phyloP scores from a whole-genome alignment of 2,797 vertebrate genomes.

The Periophthalmus magnuspinnatus region DNA sequence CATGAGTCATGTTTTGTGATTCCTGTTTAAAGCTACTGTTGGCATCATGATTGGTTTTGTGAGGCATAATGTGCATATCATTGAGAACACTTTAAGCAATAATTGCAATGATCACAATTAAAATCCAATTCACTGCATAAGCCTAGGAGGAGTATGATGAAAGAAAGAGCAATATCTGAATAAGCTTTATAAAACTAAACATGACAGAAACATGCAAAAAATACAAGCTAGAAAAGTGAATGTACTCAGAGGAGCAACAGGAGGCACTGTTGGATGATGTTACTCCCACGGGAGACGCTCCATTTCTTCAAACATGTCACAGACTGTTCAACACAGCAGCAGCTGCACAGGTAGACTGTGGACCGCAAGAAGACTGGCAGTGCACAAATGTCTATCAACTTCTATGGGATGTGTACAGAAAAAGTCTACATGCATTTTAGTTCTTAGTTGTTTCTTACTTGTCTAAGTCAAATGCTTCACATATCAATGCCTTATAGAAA shows the following conservation, averaged over 20 bases:
- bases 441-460: not conserved
- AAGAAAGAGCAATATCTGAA: not conserved
- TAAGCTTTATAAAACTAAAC: not conserved
- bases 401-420: not conserved
- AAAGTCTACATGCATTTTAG: not conserved
- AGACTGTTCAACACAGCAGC: conserved; percentile 37
- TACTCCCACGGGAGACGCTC: conserved; percentile 54
- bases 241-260: conserved; percentile 49
- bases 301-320: conserved; percentile 57
- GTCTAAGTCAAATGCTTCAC: not conserved
- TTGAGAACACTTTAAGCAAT: not conserved
- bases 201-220: conserved; percentile 51
- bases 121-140: not conserved
- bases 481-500: not conserved
- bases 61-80: no score
- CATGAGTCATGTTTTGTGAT: not conserved
- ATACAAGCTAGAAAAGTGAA: conserved; percentile 19
- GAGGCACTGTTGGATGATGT: conserved; percentile 46
- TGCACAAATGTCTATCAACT: not conserved
- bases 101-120: not conserved
- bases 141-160: not conserved
- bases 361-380: conserved; percentile 5
- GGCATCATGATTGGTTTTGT: no score
- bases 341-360: conserved; percentile 31
- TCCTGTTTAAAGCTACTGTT: no score